Evolutionary conservation across 2,113 vertebrate species (phyloP).

Genomic region (Atlantisia rogersi): DNA sequence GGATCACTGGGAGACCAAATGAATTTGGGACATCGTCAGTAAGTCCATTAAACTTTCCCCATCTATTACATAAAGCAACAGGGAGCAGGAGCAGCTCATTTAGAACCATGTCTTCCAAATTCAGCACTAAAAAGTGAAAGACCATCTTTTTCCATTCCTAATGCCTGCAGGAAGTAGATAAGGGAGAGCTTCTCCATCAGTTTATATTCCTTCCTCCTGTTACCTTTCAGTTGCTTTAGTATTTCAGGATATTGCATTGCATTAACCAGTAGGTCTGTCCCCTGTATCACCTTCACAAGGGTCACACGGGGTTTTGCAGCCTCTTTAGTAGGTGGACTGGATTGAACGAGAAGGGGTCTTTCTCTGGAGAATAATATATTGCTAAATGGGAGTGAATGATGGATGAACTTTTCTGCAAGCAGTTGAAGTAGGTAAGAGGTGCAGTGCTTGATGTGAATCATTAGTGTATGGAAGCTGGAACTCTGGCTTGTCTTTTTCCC

Average conservation of each 20-base stretch:
- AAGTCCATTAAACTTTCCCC: constrained; percentile 5
- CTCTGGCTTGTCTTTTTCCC: background rate
- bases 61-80: constrained; percentile 11
- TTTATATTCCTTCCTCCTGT: background rate
- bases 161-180: background rate
- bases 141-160: background rate
- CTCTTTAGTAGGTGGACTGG: background rate
- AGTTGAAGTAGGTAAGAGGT: background rate
- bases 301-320: background rate
- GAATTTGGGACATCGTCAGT: background rate
- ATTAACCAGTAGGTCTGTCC: background rate
- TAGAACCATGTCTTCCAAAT: background rate
- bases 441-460: background rate
- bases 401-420: background rate
- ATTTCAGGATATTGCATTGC: background rate
- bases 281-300: background rate
- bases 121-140: constrained; percentile 17
- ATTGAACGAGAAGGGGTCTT: background rate
- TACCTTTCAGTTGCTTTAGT: background rate
- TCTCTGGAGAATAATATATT: background rate
- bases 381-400: background rate
- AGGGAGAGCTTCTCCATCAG: background rate
- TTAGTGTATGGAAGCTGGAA: background rate
- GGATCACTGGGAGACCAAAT: constrained; percentile 7
- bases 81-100: background rate